Conservation (phyloP, 2,797 vertebrate genomes). For the Cuculus canorus region DNA sequence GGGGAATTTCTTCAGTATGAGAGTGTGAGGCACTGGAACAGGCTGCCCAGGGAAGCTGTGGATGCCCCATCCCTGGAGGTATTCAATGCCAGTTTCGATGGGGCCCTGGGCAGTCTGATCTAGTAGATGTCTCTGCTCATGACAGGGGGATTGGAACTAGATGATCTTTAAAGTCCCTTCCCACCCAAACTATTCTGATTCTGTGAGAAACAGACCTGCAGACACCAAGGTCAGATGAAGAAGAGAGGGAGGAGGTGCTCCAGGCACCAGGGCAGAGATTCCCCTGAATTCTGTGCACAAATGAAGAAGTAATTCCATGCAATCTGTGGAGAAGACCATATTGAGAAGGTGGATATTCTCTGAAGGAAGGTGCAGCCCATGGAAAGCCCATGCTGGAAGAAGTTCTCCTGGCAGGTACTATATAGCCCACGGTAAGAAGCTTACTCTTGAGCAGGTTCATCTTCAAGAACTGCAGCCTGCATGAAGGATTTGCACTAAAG, state of each 20-base stretch:
- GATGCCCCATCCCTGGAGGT: too few species aligned
- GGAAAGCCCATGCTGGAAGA: neutral
- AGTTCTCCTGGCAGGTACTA: neutral
- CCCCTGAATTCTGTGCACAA: neutral
- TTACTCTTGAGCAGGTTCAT: neutral
- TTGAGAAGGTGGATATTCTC: neutral
- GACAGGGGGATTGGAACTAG: too few species aligned
- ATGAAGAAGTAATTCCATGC: neutral
- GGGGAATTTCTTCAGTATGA: too few species aligned
- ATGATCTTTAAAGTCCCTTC: too few species aligned
- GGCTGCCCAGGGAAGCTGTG: too few species aligned
- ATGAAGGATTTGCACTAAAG: rapidly evolving
- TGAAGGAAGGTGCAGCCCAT: neutral
- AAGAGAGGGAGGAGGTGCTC: neutral
- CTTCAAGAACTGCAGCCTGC: neutral
- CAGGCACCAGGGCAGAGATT: neutral
- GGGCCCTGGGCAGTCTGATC: too few species aligned
- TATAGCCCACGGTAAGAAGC: neutral
- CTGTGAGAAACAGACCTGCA: neutral
- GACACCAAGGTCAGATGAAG: neutral
- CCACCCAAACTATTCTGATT: too few species aligned
- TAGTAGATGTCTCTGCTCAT: too few species aligned
- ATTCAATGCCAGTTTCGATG: too few species aligned
- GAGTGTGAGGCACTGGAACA: too few species aligned
- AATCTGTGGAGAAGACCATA: neutral